Conservation (phyloP, 2,113 vertebrate species). For the Lipotes vexillifer region DNA sequence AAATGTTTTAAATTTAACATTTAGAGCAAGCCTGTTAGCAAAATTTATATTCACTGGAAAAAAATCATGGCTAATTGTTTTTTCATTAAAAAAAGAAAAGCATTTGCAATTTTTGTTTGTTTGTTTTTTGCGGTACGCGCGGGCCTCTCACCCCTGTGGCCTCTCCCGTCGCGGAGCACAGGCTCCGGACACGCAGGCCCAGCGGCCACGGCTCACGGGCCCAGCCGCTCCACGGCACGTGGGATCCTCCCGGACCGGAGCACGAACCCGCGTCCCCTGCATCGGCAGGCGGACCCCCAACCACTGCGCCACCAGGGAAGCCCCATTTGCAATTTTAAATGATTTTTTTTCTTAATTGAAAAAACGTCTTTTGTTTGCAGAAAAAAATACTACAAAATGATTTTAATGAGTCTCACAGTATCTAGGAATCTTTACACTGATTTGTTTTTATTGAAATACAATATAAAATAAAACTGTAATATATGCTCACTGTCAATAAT, state of each 20-base stretch:
- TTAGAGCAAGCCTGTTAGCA: neutral
- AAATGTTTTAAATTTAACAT: slow-evolving; percentile 6
- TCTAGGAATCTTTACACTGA: neutral
- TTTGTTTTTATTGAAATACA: slow-evolving; percentile 33
- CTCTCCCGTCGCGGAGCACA: too few species aligned
- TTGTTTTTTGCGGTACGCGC: too few species aligned
- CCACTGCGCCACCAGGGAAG: too few species aligned
- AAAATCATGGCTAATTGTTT: neutral
- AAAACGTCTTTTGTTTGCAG: neutral
- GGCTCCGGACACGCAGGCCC: too few species aligned
- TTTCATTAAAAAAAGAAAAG: neutral
- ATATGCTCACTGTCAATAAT: neutral
- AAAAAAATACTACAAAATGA: neutral
- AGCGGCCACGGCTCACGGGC: too few species aligned
- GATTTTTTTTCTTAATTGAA: neutral
- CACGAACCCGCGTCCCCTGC: too few species aligned
- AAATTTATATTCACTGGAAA: neutral
- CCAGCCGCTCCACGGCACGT: too few species aligned
- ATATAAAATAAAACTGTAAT: slow-evolving; percentile 9
- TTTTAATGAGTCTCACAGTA: neutral
- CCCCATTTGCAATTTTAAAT: neutral
- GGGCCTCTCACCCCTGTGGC: too few species aligned
- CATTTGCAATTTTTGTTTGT: too few species aligned
- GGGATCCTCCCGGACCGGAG: too few species aligned
- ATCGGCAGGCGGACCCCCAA: too few species aligned